These are phyloP conservation scores for Acanthosepion pharaonis DNA, from an alignment of 2,888 invertebrate genomes.

Conservation along the genomic window DNA sequence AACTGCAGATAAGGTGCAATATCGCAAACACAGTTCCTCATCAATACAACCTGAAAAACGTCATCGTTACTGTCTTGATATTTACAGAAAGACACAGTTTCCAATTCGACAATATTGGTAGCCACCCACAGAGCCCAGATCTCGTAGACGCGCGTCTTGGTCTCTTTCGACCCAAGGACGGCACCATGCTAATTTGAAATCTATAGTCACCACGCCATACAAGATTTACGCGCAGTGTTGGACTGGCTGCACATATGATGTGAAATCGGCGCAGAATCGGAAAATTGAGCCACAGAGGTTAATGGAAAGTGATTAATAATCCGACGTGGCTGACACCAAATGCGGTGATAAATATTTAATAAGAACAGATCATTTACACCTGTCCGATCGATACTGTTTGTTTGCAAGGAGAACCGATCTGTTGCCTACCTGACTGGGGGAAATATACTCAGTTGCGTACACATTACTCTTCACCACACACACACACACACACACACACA, in stretches of 20 bases:
- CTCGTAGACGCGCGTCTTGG: neutral
- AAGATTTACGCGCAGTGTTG: neutral
- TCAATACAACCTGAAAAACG: neutral
- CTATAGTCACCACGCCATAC: neutral
- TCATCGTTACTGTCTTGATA: no score
- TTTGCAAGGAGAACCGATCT: constrained; percentile 33
- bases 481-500: neutral
- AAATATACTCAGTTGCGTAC: neutral
- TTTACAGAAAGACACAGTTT: neutral
- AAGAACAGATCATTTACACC: constrained; percentile 33
- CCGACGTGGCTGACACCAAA: neutral
- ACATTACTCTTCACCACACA: no score
- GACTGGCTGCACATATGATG: constrained; percentile 18
- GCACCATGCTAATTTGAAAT: constrained; percentile 33
- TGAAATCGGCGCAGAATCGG: constrained; percentile 20
- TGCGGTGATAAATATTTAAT: constrained; percentile 22
- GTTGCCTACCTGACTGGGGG: neutral
- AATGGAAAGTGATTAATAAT: constrained; percentile 33
- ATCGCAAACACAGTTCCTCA: neutral
- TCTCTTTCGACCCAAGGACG: neutral
- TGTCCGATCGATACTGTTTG: neutral
- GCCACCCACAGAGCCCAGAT: neutral
- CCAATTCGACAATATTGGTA: constrained; percentile 6
- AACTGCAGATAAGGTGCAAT: no score
- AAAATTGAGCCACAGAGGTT: constrained; percentile 15